Percentiles rank a stretch among this genome's conserved stretches.
phyloP scores from a whole-genome alignment of 92 coral and sea anemone species.

The Porites divaricata region DNA sequence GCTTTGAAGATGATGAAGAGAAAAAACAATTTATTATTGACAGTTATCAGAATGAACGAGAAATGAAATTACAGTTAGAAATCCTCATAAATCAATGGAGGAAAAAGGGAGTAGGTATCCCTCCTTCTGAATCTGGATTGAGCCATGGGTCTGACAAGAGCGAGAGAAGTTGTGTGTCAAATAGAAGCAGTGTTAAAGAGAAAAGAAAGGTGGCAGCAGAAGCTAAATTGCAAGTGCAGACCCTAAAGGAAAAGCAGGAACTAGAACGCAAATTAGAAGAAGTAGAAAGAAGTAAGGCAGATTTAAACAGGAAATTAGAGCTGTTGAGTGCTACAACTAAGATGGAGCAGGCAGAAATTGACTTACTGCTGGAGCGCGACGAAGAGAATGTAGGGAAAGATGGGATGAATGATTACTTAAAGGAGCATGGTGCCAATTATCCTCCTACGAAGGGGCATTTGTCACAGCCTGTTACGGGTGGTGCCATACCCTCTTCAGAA shows the following conservation, averaged over 20 bases:
- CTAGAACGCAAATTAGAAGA: slow-evolving; percentile 49
- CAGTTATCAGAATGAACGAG: slow-evolving; percentile 65
- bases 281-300: slow-evolving; percentile 50
- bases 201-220: slow-evolving; percentile 47
- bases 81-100: slow-evolving; percentile 35
- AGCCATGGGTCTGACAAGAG: slow-evolving; percentile 43
- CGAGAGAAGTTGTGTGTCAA: slow-evolving; percentile 44
- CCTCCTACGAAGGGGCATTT: not conserved
- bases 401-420: slow-evolving; percentile 34
- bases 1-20: slow-evolving; percentile 64
- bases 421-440: slow-evolving; percentile 9
- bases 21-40: slow-evolving; percentile 56
- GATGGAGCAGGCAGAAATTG: slow-evolving; percentile 52
- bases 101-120: slow-evolving; percentile 31
- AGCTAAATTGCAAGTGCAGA: slow-evolving; percentile 54
- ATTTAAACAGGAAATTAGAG: slow-evolving; percentile 53
- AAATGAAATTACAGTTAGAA: slow-evolving; percentile 65
- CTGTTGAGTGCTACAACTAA: slow-evolving; percentile 53
- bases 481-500: not conserved
- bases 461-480: not conserved
- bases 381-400: slow-evolving; percentile 3
- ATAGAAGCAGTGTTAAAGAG: slow-evolving; percentile 54
- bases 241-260: slow-evolving; percentile 64
- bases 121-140: slow-evolving; percentile 57
- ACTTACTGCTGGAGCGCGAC: slow-evolving; percentile 43